Percentiles rank a stretch among this genome's conserved stretches.
These are phyloP conservation scores for Lordiphosa stackelbergi DNA, from an alignment of 1,140 invertebrate species.

Conservation along the genomic window DNA sequence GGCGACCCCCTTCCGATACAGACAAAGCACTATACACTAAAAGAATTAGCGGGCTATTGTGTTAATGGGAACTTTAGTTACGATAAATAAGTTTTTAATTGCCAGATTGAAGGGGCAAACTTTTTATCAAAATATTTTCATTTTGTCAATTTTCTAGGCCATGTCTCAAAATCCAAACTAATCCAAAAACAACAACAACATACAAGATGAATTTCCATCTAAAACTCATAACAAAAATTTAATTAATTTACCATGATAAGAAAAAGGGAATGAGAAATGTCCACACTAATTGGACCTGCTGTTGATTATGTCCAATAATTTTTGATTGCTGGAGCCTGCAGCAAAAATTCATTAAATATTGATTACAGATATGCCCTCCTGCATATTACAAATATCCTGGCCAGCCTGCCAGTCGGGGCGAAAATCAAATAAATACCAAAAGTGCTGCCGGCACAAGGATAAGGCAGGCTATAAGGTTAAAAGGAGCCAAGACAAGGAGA, in stretches of 20 bases:
- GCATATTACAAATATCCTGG: not conserved
- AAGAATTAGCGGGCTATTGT: too few species aligned
- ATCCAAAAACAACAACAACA: too few species aligned
- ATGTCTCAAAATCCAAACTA: too few species aligned
- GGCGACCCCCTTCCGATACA: conserved; percentile 9
- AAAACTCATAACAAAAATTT: conserved; percentile 18
- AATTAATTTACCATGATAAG: conserved; percentile 30
- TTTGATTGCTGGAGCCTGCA: conserved; percentile 16
- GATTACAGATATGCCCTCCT: conserved; percentile 41
- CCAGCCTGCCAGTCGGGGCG: not conserved
- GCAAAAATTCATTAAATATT: conserved; percentile 59
- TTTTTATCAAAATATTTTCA: too few species aligned
- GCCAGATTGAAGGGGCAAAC: too few species aligned
- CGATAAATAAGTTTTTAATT: too few species aligned
- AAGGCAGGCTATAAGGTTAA: not conserved
- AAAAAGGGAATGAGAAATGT: conserved; percentile 3
- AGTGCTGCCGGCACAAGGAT: conserved; percentile 8
- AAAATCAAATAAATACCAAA: conserved; percentile 44
- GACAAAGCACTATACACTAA: too few species aligned
- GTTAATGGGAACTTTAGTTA: too few species aligned
- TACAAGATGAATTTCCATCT: too few species aligned
- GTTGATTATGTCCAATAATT: conserved; percentile 50
- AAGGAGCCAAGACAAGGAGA: not conserved
- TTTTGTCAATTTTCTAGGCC: too few species aligned
- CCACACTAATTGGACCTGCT: conserved; percentile 26